Evolutionary conservation across 1,140 invertebrate genomes (phyloP), one percentile per base, ranked within the genome.

Genomic region (Lanistes nyassanus): DNA sequence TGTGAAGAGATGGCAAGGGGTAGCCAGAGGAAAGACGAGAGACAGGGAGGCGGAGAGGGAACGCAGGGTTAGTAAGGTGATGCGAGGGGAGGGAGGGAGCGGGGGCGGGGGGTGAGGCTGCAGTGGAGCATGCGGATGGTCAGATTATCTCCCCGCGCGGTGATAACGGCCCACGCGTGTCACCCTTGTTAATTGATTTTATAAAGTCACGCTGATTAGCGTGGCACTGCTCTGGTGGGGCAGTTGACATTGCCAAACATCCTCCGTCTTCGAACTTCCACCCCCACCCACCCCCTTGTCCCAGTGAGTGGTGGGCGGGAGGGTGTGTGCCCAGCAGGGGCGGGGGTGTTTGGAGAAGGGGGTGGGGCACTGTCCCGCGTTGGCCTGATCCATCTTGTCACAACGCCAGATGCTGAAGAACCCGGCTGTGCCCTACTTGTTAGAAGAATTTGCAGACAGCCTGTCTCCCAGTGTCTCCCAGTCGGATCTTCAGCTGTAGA

Each of bases 231-330:
- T 34, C 36, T 23, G 62, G 65, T 5, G 29, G 62, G 26, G 26
- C 36, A n/a, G 65, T 67, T 67, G 65, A 67, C 65, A 67, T 67
- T 19, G 36, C 42, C 37, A 37, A 67, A 67, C 56, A 60, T 60
- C 56, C 56, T 60, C 42, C 42, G 19, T 47, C 42, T 47, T 16
- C 42, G 42, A 9, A 47, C 42, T 47, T 47, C 42, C 9, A 47
- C 19, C 19, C 19, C 19, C 42, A 47, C 19, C 42, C 42, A 47
- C 9, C 9, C 42, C 19, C 42, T 16, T 47, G 42, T 3, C 9
- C 9, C 39, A 42, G 5, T 13, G 39, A 6, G 39, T 6, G 39
- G 39, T 42, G 5, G 5, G 39, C 13, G 39, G 13, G 13, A 42
- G 39, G 39, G 39, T 42, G 5, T 6, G 39, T 42, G 39, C 39